Evolutionary conservation across 2,888 invertebrate species (phyloP).

Genomic region (Rutpela maculata): DNA sequence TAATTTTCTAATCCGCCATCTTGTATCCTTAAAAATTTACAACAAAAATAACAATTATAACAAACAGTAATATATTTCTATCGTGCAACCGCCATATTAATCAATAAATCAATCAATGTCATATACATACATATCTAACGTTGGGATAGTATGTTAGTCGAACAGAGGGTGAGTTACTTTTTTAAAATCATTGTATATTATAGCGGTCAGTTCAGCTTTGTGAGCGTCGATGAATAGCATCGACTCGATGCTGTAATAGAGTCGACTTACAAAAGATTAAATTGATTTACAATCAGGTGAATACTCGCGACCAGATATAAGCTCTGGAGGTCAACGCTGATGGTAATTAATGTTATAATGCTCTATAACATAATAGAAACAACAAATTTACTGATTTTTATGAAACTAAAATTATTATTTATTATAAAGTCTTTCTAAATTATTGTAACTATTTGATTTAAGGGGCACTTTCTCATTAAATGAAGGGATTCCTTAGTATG

Average conservation of each 20-base stretch:
- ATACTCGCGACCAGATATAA: not conserved
- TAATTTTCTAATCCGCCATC: no score
- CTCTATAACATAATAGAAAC: no score
- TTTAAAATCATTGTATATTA: not conserved
- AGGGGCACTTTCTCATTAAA: no score
- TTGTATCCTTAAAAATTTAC: no score
- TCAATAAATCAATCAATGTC: not conserved
- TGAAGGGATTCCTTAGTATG: no score
- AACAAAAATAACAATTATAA: no score
- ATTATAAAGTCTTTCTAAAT: no score
- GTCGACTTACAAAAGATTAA: not conserved
- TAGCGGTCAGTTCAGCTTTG: not conserved
- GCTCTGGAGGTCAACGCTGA: not conserved
- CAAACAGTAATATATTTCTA: no score
- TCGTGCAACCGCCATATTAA: not conserved
- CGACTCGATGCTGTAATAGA: constrained; percentile 7
- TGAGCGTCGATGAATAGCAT: not conserved
- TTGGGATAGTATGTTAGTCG: not conserved
- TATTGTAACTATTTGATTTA: no score
- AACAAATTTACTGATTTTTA: no score
- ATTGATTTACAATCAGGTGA: constrained; percentile 1
- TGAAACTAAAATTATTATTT: no score
- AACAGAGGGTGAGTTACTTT: constrained; percentile 1
- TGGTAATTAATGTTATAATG: not conserved
- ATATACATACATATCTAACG: not conserved